Base-by-base conservation (phyloP, 1,140 invertebrate genomes). In the Melipona quadrifasciata region DNA sequence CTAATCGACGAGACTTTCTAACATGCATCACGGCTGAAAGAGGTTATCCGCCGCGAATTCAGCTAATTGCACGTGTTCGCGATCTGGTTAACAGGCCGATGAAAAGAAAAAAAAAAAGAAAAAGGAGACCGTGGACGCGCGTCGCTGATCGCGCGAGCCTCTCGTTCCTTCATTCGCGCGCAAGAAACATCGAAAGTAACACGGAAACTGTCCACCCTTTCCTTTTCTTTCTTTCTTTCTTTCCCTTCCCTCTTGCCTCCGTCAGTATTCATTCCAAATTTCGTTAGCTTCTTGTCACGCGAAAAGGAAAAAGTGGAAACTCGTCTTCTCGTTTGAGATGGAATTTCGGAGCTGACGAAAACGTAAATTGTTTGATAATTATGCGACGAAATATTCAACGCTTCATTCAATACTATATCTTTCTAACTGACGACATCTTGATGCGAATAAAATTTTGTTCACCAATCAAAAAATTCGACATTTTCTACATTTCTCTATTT, bases 11-110 rank as follows among this genome's bases (percentile, higher is more conserved):
- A 12, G 39, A 79, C 87, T 88, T 88, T 88, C 87, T 88, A 86
- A 78, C 87, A 87, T 87, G 86, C 86, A 80, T 39, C 65, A 73
- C 81, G 86, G 71, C 77, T 84, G 74, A 88, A 88, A 87, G 86
- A 88, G 86, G 85, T 88, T 87, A 82, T 31, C 85, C 19, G 81
- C 53, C 77, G 21, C 78, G 73, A 86, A 84, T 88, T 78, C 86
- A 78, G 64, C 73, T 73, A 80, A 85, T 88, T 87, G 82, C 79
- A 55, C 86, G 57, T 64, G 81, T 70, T 73, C 72, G 57, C 64
- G 75, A 79, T 84, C 65, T 61, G 65, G 68, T 87, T 83, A 82
- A 68, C 84, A 57, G 68, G 64, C 68, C 65, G 58, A 71, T 31
- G 78, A 86, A 84, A 87, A 84, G 16, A 39, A 39, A 6, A 39